Conservation (phyloP, 2,113 vertebrate genomes). For the Serinus canaria region DNA sequence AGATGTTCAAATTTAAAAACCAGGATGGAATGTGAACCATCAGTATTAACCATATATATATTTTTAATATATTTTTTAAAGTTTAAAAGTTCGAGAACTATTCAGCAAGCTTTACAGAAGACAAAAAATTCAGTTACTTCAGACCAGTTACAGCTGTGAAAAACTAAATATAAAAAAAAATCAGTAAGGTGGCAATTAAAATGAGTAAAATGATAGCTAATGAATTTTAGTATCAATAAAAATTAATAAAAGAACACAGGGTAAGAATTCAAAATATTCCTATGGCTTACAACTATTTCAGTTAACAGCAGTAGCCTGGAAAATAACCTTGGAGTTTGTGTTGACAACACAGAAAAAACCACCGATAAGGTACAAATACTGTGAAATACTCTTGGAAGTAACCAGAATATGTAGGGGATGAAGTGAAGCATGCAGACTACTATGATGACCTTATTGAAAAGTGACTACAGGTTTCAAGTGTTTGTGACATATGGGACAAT, state of each 20-base stretch:
- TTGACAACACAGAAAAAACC: neutral
- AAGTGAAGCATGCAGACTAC: neutral
- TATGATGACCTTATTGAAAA: neutral
- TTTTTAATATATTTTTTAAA: neutral
- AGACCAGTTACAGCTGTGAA: neutral
- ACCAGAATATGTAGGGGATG: neutral
- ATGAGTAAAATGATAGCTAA: neutral
- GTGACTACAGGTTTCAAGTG: rapidly evolving
- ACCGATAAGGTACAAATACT: neutral
- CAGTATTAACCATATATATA: neutral
- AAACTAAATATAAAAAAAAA: neutral
- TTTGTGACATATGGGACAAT: neutral
- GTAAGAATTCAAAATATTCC: neutral
- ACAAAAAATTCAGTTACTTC: neutral
- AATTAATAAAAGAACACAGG: neutral
- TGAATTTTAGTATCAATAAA: neutral
- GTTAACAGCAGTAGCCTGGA: neutral
- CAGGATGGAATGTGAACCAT: neutral
- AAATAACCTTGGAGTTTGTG: neutral
- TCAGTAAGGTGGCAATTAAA: neutral
- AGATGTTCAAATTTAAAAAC: neutral
- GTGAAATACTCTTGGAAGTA: neutral
- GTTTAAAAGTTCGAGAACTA: neutral
- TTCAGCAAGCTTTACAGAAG: neutral
- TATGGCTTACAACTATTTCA: neutral